Conservation (phyloP, 2,113 vertebrate genomes). For the Acanthisitta chloris region DNA sequence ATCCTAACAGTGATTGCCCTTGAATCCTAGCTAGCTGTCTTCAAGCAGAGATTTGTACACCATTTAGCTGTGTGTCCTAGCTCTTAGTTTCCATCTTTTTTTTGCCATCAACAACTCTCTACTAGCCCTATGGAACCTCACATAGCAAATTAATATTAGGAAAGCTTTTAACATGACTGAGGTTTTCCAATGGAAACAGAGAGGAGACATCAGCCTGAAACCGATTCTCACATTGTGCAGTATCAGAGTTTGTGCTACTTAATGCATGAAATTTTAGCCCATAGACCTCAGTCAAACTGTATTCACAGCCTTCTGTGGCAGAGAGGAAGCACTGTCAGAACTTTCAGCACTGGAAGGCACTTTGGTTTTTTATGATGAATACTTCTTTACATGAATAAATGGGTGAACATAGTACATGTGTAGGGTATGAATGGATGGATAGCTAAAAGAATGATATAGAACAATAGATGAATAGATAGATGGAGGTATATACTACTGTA, state of each 20-base stretch:
- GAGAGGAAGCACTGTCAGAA: not conserved
- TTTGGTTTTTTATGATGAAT: not conserved
- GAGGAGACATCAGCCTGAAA: not conserved
- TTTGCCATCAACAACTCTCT: not conserved
- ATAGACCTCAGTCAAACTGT: not conserved
- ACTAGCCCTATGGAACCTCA: not conserved
- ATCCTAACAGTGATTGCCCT: not conserved
- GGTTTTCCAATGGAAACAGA: not conserved
- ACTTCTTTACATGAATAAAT: not conserved
- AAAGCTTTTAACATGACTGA: not conserved
- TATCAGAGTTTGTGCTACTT: not conserved
- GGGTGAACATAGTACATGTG: not conserved
- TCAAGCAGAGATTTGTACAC: not conserved
- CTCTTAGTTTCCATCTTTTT: not conserved
- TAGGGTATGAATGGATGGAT: not conserved
- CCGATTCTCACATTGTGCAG: not conserved
- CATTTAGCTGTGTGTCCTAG: not conserved
- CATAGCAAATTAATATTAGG: not conserved
- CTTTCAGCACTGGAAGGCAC: not conserved
- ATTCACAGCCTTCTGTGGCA: not conserved
- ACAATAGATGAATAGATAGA: not conserved
- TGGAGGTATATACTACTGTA: not conserved
- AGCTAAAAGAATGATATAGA: not conserved
- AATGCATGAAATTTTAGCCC: not conserved
- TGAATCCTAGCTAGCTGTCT: not conserved